phyloP scores from a whole-genome alignment of 2,888 invertebrate genomes.

The Calameuta filiformis region DNA sequence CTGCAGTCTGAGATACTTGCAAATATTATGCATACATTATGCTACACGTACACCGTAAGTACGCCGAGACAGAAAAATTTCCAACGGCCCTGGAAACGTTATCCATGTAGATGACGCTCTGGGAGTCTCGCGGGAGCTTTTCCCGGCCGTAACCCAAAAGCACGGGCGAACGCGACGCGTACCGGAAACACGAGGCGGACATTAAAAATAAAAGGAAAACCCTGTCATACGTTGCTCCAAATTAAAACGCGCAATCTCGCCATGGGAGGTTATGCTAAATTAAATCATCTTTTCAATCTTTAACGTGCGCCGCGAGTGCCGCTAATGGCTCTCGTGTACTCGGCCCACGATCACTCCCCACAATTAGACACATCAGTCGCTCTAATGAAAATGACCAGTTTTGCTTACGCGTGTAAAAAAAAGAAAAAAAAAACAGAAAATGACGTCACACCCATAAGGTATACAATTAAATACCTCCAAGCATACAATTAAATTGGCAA shows the following conservation, averaged over 20 bases:
- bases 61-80: background rate
- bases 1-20: background rate
- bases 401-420: background rate
- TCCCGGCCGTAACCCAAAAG: background rate
- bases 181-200: background rate
- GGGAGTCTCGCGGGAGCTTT: background rate
- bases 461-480: fast-evolving
- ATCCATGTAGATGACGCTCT: background rate
- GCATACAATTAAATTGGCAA: background rate
- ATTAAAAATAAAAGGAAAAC: constrained; percentile 3
- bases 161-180: background rate
- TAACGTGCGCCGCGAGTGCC: background rate
- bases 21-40: background rate
- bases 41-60: background rate
- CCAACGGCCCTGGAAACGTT: background rate
- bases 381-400: background rate
- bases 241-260: background rate
- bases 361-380: background rate
- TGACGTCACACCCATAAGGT: background rate
- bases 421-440: background rate
- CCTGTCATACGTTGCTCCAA: background rate
- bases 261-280: background rate
- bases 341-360: background rate
- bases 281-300: background rate
- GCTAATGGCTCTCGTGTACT: background rate